phyloP scores from a whole-genome alignment of 2,797 vertebrate species.

The Phoeniculus purpureus region DNA sequence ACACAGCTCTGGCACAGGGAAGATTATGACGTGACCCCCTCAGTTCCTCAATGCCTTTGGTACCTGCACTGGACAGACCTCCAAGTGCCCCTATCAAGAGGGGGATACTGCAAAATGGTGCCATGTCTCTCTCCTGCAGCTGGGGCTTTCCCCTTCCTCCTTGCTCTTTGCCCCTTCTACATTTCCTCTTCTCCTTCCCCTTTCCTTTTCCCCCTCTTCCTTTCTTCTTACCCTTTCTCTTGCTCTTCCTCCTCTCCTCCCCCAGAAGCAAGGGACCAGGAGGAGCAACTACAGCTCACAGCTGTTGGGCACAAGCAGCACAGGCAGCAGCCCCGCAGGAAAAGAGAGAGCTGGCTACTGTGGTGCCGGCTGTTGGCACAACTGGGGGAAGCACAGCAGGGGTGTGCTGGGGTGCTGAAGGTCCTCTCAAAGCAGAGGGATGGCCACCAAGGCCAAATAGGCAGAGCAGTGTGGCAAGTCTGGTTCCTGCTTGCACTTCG shows the following conservation, averaged over 20 bases:
- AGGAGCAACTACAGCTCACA: conserved; percentile 75
- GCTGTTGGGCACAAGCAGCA: conserved; percentile 75
- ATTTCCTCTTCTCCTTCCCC: not conserved
- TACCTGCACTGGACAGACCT: rapidly evolving
- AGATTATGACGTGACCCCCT: rapidly evolving
- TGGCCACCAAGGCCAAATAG: conserved; percentile 24
- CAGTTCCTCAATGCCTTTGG: not conserved
- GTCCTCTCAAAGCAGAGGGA: conserved; percentile 74
- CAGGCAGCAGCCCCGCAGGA: conserved; percentile 68
- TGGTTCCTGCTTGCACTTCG: not conserved
- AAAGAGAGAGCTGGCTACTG: conserved; percentile 78
- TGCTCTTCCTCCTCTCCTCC: not conserved
- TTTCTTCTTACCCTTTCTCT: not conserved
- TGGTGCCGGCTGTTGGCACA: conserved; percentile 79
- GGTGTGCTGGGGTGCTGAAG: conserved; percentile 69
- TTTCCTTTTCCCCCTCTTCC: not conserved
- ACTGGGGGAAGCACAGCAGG: not conserved
- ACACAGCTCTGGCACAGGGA: not conserved
- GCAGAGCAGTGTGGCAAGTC: not conserved
- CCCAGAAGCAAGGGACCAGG: conserved; percentile 73
- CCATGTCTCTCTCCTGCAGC: conserved; percentile 31
- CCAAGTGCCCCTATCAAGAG: not conserved
- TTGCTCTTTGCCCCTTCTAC: not conserved
- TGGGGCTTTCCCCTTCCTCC: conserved; percentile 31
- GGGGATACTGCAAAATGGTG: not conserved